phyloP scores from a whole-genome alignment of 1,140 invertebrate genomes.

The Listronotus bonariensis region DNA sequence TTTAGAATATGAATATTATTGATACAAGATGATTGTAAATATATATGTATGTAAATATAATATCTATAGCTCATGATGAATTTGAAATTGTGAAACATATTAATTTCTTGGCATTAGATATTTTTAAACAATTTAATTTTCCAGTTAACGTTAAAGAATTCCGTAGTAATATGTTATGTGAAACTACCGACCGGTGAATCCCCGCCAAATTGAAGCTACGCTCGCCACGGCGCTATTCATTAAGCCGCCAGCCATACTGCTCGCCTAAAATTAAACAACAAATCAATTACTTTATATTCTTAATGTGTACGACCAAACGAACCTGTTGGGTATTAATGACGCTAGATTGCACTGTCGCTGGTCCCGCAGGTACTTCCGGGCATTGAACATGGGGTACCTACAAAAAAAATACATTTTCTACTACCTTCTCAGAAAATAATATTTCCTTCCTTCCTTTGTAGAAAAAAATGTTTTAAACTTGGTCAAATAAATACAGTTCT shows the following conservation, averaged over 20 bases:
- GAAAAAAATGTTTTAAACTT: too few relatives aligned
- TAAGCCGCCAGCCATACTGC: slow-evolving; percentile 65
- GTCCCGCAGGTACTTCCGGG: slow-evolving; percentile 56
- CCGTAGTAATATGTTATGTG: neutral
- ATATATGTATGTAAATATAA: too few relatives aligned
- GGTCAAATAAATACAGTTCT: too few relatives aligned
- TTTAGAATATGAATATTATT: too few relatives aligned
- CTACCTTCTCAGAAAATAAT: too few relatives aligned
- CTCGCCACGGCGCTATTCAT: slow-evolving; percentile 71
- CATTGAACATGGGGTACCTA: slow-evolving; percentile 63
- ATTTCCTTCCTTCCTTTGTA: too few relatives aligned
- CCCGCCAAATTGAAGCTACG: slow-evolving; percentile 71
- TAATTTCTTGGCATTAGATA: too few relatives aligned
- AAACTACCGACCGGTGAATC: slow-evolving; percentile 62
- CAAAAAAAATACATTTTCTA: slow-evolving; percentile 32
- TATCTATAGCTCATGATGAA: too few relatives aligned
- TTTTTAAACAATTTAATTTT: too few relatives aligned
- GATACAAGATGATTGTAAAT: too few relatives aligned
- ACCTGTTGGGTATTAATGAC: slow-evolving; percentile 62
- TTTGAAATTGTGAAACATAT: too few relatives aligned
- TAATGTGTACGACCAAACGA: slow-evolving; percentile 37
- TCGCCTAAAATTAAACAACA: slow-evolving; percentile 55
- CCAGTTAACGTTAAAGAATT: too few relatives aligned
- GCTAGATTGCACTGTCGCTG: slow-evolving; percentile 46
- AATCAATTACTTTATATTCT: neutral